Evolutionary conservation across 1,140 invertebrate genomes (phyloP).

Genomic region (Notospermus geniculatus): DNA sequence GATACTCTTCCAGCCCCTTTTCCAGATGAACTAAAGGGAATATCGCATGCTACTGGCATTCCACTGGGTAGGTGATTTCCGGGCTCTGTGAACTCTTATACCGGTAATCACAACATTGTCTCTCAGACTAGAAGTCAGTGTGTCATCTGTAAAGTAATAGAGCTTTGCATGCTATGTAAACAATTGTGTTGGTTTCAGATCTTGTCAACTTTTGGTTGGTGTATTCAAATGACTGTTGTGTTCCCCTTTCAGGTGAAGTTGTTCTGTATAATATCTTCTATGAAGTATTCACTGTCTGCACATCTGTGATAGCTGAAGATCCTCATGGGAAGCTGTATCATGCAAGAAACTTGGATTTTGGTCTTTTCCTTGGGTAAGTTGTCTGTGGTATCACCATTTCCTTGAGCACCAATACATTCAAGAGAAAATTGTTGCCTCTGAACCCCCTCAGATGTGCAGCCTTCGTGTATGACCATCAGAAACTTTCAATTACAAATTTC

Average conservation of each 20-base stretch:
- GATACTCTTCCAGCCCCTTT: conserved; percentile 57
- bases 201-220: not conserved
- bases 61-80: conserved; percentile 47
- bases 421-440: conserved; percentile 1
- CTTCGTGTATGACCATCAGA: too few relatives aligned
- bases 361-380: conserved; percentile 62
- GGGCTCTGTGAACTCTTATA: too few relatives aligned
- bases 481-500: too few relatives aligned
- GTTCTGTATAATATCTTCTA: conserved; percentile 66
- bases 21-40: conserved; percentile 57
- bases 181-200: not conserved
- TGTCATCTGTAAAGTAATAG: too few relatives aligned
- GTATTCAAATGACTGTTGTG: too few relatives aligned
- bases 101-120: not conserved
- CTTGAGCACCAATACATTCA: too few relatives aligned
- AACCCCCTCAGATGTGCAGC: too few relatives aligned
- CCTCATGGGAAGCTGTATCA: conserved; percentile 57
- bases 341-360: conserved; percentile 66
- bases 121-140: too few relatives aligned
- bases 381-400: conserved; percentile 11
- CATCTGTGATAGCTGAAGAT: conserved; percentile 62
- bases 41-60: conserved; percentile 53
- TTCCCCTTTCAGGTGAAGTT: conserved; percentile 54
- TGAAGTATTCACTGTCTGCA: conserved; percentile 64
- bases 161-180: not conserved